Percentiles rank a stretch among this genome's conserved stretches.
Evolutionary conservation across 2,113 vertebrate species (phyloP).

Genomic region (Nothobranchius furzeri): DNA sequence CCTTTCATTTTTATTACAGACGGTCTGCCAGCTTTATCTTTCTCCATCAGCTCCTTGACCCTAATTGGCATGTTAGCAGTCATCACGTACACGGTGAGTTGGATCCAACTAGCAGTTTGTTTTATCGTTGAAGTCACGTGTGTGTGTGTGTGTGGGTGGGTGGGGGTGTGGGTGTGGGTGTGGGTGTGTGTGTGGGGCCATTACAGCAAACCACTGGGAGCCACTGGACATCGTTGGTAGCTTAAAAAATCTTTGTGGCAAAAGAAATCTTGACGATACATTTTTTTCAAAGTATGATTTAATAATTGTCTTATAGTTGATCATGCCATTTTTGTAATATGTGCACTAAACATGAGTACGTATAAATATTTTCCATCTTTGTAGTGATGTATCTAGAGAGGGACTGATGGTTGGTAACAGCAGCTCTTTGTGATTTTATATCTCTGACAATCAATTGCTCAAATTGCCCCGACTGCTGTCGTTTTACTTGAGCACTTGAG

Average conservation of each 20-base stretch:
- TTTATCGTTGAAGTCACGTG: conserved; percentile 26
- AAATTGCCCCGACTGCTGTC: conserved; percentile 43
- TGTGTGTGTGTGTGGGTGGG: not conserved
- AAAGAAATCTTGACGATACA: not conserved
- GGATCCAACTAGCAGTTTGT: conserved; percentile 30
- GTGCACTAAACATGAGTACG: not conserved
- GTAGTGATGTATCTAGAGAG: conserved; percentile 27
- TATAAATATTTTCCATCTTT: conserved; percentile 4
- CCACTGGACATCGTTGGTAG: not conserved
- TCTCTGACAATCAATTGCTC: conserved; percentile 50
- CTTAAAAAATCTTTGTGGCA: not conserved
- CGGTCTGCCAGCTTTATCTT: conserved; percentile 92
- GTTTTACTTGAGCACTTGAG: conserved; percentile 31
- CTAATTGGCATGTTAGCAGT: conserved; percentile 98
- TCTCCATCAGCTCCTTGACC: conserved; percentile 97
- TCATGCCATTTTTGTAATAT: conserved; percentile 2
- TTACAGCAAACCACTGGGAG: conserved; percentile 29
- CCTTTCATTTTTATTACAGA: conserved; percentile 76
- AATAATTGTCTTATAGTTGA: not conserved
- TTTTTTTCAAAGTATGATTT: not conserved
- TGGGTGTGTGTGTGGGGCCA: conserved; percentile 7
- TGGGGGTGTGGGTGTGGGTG: no score
- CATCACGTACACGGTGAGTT: conserved; percentile 97
- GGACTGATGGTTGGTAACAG: conserved; percentile 43
- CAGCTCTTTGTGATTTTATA: conserved; percentile 56